Evolutionary conservation across 2,113 vertebrate genomes (phyloP).

Genomic region (Petroica traversi): DNA sequence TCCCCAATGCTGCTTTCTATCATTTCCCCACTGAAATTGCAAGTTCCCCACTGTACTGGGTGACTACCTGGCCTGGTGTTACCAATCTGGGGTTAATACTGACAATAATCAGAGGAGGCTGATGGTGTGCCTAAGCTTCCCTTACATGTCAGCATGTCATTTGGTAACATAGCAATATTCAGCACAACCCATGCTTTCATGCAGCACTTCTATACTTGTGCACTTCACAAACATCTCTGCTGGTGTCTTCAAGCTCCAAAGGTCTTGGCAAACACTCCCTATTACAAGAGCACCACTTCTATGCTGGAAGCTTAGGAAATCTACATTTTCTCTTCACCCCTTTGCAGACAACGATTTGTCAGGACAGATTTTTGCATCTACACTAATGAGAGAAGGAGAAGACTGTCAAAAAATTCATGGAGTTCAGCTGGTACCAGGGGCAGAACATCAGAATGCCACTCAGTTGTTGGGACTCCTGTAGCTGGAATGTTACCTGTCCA

Average conservation of each 20-base stretch:
- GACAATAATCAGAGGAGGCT: not conserved
- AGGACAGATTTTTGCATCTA: not conserved
- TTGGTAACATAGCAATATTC: not conserved
- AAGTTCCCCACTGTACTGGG: not conserved
- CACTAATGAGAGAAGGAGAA: not conserved
- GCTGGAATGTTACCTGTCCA: not conserved
- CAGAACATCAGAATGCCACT: not conserved
- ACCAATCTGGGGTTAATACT: not conserved
- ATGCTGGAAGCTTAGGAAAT: not conserved
- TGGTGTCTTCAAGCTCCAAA: not conserved
- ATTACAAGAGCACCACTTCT: not conserved
- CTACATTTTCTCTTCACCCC: not conserved
- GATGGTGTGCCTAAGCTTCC: not conserved
- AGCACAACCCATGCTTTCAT: not conserved
- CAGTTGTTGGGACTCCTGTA: not conserved
- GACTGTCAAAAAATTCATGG: not conserved
- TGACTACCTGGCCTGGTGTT: not conserved
- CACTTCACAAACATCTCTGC: not conserved
- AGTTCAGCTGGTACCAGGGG: accelerated
- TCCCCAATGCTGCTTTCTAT: not conserved
- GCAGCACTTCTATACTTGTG: not conserved
- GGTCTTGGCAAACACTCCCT: not conserved
- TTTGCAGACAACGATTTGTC: not conserved
- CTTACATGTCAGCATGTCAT: not conserved
- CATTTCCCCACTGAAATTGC: not conserved